These are phyloP conservation scores for Penaeus vannamei DNA, from an alignment of 1,140 invertebrate species.

Conservation along the genomic window DNA sequence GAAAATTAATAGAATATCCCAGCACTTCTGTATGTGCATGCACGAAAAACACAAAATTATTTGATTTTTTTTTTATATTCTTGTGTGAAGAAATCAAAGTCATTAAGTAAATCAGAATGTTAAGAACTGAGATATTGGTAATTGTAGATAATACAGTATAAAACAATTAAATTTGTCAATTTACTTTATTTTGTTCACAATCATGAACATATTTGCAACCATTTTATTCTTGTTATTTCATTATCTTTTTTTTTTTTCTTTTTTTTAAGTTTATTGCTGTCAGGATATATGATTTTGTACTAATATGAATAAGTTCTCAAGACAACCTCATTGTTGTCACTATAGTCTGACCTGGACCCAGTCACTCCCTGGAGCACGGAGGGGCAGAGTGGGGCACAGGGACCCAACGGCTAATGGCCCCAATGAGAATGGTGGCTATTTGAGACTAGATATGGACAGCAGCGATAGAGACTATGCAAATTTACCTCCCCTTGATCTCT, in stretches of 20 bases:
- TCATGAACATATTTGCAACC: neutral
- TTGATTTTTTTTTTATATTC: too few relatives aligned
- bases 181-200: too few relatives aligned
- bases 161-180: too few relatives aligned
- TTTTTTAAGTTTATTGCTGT: neutral
- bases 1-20: too few relatives aligned
- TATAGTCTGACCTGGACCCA: constrained; percentile 64
- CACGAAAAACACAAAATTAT: too few relatives aligned
- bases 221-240: constrained; percentile 1
- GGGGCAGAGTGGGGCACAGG: constrained; percentile 50
- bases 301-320: constrained; percentile 53
- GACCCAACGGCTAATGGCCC: constrained; percentile 41
- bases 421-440: constrained; percentile 49
- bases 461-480: constrained; percentile 60
- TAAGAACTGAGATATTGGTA: too few relatives aligned
- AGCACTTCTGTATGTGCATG: too few relatives aligned
- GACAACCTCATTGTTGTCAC: constrained; percentile 59
- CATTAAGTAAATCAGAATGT: too few relatives aligned
- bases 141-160: too few relatives aligned
- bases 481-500: constrained; percentile 47
- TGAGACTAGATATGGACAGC: constrained; percentile 43
- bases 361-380: constrained; percentile 53
- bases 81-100: too few relatives aligned
- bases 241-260: neutral
- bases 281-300: constrained; percentile 23